phyloP scores from a whole-genome alignment of 2,797 vertebrate species.

The Odontamblyopus rebecca region DNA sequence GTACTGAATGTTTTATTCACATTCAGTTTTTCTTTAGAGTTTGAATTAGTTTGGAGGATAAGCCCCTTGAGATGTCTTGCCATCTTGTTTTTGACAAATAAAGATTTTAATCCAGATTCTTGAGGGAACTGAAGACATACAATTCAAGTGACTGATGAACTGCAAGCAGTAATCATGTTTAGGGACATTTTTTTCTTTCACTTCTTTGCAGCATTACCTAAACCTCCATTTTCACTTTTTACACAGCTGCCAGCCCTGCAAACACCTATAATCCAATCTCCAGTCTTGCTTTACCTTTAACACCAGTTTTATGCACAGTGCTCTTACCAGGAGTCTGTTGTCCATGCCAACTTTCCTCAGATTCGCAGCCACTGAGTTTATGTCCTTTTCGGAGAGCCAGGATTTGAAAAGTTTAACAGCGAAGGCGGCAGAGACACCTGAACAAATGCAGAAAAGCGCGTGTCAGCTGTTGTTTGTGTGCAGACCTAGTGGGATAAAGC shows the following conservation, averaged over 20 bases:
- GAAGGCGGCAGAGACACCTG: constrained; percentile 94
- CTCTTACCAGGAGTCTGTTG: constrained; percentile 90
- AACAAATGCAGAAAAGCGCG: constrained; percentile 51
- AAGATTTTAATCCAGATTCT: too few relatives aligned
- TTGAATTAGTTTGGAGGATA: too few relatives aligned
- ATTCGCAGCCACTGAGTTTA: constrained; percentile 89
- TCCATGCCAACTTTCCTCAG: constrained; percentile 97
- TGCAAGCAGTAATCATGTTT: too few relatives aligned
- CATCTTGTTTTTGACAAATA: too few relatives aligned
- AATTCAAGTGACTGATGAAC: too few relatives aligned
- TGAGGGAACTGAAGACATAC: too few relatives aligned
- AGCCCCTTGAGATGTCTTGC: too few relatives aligned
- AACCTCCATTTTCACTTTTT: neutral
- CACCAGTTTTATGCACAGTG: neutral
- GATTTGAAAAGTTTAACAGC: constrained; percentile 98
- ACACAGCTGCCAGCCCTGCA: neutral
- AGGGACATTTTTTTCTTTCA: too few relatives aligned
- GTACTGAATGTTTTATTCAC: neutral
- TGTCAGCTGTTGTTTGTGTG: constrained; percentile 57
- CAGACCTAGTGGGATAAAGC: constrained; percentile 58
- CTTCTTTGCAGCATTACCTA: too few relatives aligned
- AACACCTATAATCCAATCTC: neutral
- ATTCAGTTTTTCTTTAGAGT: too few relatives aligned
- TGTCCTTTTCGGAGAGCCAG: constrained; percentile 96
- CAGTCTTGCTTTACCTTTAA: neutral